These are phyloP conservation scores for Drosophila nasuta DNA, from an alignment of 1,140 invertebrate species.

Conservation along the genomic window DNA sequence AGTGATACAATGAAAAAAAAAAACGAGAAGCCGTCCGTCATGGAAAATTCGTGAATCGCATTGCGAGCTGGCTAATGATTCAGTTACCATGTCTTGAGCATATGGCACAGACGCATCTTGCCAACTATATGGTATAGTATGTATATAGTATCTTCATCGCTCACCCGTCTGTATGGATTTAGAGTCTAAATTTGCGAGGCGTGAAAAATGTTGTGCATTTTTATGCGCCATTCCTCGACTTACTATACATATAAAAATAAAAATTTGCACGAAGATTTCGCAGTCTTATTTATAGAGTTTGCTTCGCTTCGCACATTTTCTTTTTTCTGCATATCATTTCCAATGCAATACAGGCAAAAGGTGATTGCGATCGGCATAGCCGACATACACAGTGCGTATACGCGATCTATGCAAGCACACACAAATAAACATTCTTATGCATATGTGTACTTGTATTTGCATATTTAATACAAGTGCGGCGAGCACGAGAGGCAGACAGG, in stretches of 20 bases:
- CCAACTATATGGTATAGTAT: conserved; percentile 1
- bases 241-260: conserved; percentile 63
- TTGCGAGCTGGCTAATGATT: conserved; percentile 29
- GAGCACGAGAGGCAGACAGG: too few relatives aligned
- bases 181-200: conserved; percentile 46
- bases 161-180: conserved; percentile 23
- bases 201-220: conserved; percentile 66
- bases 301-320: conserved; percentile 14
- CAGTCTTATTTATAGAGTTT: conserved; percentile 71
- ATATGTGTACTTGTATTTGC: conserved; percentile 13
- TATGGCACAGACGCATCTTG: conserved; percentile 43
- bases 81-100: conserved; percentile 25
- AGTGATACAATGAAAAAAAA: conserved; percentile 33
- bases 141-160: conserved; percentile 26
- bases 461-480: conserved; percentile 14
- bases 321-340: conserved; percentile 76
- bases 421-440: neutral
- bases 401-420: neutral
- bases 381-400: conserved; percentile 22
- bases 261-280: conserved; percentile 56
- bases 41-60: conserved; percentile 69
- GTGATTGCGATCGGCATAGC: conserved; percentile 27
- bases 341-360: conserved; percentile 64
- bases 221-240: conserved; percentile 62
- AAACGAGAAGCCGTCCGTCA: conserved; percentile 54